Conservation (phyloP, 1,140 invertebrate genomes). For the Sycophila sp. region DNA sequence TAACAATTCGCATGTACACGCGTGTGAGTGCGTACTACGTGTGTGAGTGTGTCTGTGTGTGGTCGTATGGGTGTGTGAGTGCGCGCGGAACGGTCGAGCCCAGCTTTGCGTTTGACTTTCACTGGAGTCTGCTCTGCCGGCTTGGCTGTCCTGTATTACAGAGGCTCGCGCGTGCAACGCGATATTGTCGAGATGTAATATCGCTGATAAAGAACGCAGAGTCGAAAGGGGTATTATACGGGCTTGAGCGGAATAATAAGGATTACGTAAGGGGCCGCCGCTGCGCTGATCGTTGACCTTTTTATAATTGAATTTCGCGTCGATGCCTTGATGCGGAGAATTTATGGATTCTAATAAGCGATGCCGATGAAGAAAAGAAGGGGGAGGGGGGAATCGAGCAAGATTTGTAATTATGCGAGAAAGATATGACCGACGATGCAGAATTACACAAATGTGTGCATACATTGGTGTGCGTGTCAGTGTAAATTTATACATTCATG, state of each 20-base stretch:
- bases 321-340: background rate
- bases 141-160: background rate
- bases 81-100: background rate
- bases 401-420: background rate
- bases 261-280: background rate
- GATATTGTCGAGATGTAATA: background rate
- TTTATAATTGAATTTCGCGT: background rate
- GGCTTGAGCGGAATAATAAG: background rate
- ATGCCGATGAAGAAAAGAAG: background rate
- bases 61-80: too few species aligned
- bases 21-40: too few species aligned
- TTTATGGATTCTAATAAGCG: background rate
- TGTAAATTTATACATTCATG: background rate
- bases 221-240: background rate
- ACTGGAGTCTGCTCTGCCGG: background rate
- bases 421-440: background rate
- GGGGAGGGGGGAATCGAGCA: background rate
- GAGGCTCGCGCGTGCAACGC: background rate
- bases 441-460: too few species aligned
- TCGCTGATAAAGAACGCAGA: background rate
- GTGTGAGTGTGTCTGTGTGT: too few species aligned
- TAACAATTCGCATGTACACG: background rate
- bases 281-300: constrained; percentile 1
- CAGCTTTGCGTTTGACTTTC: background rate
- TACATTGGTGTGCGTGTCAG: background rate